phyloP scores from a whole-genome alignment of 1,140 invertebrate species.

The Saccostrea echinata region DNA sequence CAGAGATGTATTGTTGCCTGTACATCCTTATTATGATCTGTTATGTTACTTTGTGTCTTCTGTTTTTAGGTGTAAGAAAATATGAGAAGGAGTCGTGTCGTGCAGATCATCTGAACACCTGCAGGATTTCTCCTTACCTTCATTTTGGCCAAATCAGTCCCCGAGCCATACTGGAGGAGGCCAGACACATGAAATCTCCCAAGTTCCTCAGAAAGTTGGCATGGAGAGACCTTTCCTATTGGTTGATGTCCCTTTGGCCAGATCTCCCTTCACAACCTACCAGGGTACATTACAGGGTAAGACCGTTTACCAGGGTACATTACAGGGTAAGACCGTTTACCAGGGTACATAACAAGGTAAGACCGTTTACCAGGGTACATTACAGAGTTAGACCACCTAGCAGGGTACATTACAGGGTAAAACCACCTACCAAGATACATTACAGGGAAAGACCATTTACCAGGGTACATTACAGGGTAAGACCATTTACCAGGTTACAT shows the following conservation, averaged over 20 bases:
- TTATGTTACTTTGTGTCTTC: no score
- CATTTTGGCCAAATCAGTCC: conserved; percentile 64
- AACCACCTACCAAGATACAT: no score
- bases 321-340: conserved; percentile 40
- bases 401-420: no score
- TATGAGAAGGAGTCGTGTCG: conserved; percentile 63
- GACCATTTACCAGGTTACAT: no score
- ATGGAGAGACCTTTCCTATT: conserved; percentile 62
- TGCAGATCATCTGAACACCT: conserved; percentile 60
- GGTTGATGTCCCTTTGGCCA: conserved; percentile 57
- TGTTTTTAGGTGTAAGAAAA: conserved; percentile 52
- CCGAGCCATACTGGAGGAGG: conserved; percentile 53
- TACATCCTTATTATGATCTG: no score
- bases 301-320: background rate
- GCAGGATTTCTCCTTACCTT: conserved; percentile 61
- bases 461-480: no score
- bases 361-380: background rate
- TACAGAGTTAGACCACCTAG: conserved; percentile 36
- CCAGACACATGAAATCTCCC: conserved; percentile 59
- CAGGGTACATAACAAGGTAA: conserved; percentile 52
- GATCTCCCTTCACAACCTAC: conserved; percentile 57
- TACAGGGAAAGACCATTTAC: no score
- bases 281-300: conserved; percentile 59
- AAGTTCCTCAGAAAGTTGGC: conserved; percentile 61
- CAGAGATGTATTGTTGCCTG: no score